These are phyloP conservation scores for Apoda limacodes DNA, from an alignment of 2,888 invertebrate genomes.

Conservation along the genomic window DNA sequence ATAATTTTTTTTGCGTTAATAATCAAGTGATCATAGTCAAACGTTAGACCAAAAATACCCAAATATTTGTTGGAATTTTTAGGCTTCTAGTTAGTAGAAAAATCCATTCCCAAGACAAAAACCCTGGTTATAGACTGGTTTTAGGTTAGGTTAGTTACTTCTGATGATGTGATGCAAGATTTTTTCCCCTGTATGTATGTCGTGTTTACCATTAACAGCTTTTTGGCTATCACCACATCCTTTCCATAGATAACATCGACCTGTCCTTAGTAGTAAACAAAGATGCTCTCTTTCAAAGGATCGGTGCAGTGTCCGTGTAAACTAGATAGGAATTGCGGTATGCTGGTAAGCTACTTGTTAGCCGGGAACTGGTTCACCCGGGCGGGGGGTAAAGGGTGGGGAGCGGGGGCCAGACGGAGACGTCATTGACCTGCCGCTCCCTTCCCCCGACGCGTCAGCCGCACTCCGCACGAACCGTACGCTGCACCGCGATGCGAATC, in stretches of 20 bases:
- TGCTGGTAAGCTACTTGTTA: conserved; percentile 39
- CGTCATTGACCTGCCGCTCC: conserved; percentile 59
- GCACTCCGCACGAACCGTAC: conserved; percentile 53
- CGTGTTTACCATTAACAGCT: too few species aligned
- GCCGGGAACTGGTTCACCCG: conserved; percentile 37
- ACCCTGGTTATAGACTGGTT: too few species aligned
- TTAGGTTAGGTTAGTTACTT: too few species aligned
- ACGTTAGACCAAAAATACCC: too few species aligned
- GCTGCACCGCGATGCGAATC: conserved; percentile 52
- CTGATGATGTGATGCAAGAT: too few species aligned
- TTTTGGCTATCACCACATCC: too few species aligned
- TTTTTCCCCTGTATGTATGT: too few species aligned
- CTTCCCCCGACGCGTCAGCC: conserved; percentile 36
- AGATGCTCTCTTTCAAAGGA: background rate
- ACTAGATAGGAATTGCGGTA: conserved; percentile 57
- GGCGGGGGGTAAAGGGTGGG: conserved; percentile 27
- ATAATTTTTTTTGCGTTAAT: too few species aligned
- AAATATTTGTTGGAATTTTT: too few species aligned
- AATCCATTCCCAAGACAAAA: too few species aligned
- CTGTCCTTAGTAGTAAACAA: background rate
- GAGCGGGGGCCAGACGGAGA: conserved; percentile 47
- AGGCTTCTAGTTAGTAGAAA: too few species aligned
- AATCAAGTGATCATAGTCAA: too few species aligned
- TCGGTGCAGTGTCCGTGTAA: conserved; percentile 31
- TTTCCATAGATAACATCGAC: conserved; percentile 17